Evolutionary conservation across 2,113 vertebrate genomes (phyloP).

Genomic region (Heterotis niloticus): DNA sequence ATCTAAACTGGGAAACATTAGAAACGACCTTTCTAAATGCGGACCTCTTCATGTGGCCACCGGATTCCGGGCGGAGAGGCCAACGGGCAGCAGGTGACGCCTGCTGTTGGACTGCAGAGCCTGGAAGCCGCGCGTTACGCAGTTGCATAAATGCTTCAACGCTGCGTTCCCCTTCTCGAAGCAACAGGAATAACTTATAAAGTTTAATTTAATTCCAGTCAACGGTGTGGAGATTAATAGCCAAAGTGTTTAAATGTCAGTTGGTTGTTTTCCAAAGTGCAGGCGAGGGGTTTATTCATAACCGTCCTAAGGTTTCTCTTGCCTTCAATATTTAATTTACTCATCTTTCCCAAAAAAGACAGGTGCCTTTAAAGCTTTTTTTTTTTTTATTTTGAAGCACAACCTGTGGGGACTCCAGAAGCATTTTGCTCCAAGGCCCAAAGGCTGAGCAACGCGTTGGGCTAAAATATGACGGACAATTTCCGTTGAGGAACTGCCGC

Average conservation of each 20-base stretch:
- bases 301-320: not conserved
- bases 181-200: too few relatives aligned
- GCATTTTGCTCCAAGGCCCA: not conserved
- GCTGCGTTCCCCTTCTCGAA: too few relatives aligned
- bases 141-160: too few relatives aligned
- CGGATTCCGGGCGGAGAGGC: too few relatives aligned
- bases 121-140: too few relatives aligned
- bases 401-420: not conserved
- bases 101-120: too few relatives aligned
- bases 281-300: not conserved
- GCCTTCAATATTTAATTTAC: not conserved
- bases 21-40: too few relatives aligned
- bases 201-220: too few relatives aligned
- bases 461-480: slow-evolving; percentile 18
- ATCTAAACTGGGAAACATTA: too few relatives aligned
- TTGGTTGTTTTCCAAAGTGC: not conserved
- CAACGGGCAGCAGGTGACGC: too few relatives aligned
- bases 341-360: not conserved
- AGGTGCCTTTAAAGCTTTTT: slow-evolving; percentile 16
- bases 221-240: too few relatives aligned
- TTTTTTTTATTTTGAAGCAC: slow-evolving; percentile 13
- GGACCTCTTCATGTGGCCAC: too few relatives aligned
- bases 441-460: slow-evolving; percentile 1
- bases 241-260: not conserved
- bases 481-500: not conserved